These are phyloP conservation scores for Macropus fuliginosus DNA, from an alignment of 2,797 vertebrate genomes.

Conservation along the genomic window DNA sequence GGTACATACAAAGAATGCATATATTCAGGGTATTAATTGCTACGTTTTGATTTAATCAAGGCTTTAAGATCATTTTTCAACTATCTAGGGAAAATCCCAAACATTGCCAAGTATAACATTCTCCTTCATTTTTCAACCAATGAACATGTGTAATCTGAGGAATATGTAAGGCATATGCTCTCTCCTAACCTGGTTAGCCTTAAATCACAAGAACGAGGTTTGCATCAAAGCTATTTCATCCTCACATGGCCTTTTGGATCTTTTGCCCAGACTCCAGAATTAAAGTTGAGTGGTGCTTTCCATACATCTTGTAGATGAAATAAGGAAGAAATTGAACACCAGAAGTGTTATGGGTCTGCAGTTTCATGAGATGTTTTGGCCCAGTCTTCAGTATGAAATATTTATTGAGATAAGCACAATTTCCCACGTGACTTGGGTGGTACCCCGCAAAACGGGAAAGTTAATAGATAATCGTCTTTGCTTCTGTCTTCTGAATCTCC, in stretches of 20 bases:
- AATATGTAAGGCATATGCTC: constrained; percentile 4
- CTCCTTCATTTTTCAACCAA: constrained; percentile 10
- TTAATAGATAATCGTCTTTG: constrained; percentile 24
- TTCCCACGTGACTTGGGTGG: constrained; percentile 59
- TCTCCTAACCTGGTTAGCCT: background rate
- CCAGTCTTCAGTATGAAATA: constrained; percentile 20
- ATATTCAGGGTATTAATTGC: constrained; percentile 21
- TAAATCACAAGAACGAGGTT: constrained; percentile 24
- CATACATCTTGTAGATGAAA: background rate
- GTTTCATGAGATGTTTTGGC: constrained; percentile 50
- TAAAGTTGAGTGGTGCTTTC: constrained; percentile 23
- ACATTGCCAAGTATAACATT: background rate
- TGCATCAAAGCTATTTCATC: constrained; percentile 5
- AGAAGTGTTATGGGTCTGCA: constrained; percentile 40
- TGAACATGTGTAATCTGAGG: background rate
- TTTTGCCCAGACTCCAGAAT: constrained; percentile 6
- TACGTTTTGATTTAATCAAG: constrained; percentile 32
- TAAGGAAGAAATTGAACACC: background rate
- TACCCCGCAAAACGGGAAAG: constrained; percentile 54
- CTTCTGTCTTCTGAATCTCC: constrained; percentile 41
- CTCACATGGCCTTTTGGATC: constrained; percentile 6
- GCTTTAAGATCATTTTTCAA: constrained; percentile 28
- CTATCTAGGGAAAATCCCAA: background rate
- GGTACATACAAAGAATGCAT: background rate
- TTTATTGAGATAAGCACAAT: constrained; percentile 51